These are phyloP conservation scores for Mormyrus proboscirostris DNA, from an alignment of 2,797 vertebrate genomes.

Conservation along the genomic window DNA sequence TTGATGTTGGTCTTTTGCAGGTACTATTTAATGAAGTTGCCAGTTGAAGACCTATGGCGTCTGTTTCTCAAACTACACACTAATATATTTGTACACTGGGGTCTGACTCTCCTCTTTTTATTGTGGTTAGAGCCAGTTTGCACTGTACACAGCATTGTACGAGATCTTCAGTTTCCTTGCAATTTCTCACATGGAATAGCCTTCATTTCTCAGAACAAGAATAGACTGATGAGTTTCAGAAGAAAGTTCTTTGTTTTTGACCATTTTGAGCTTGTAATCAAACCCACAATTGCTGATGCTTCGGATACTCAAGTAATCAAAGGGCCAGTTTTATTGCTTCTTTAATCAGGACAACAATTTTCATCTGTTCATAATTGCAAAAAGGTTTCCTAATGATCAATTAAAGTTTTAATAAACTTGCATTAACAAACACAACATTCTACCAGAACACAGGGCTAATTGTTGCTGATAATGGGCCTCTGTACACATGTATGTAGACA, in stretches of 20 bases:
- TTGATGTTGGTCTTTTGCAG: not conserved
- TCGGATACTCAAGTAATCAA: not conserved
- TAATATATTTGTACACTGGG: too few species aligned
- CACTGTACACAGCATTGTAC: not conserved
- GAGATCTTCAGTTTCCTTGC: not conserved
- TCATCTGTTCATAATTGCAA: not conserved
- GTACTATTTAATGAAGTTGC: not conserved
- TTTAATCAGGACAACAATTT: not conserved
- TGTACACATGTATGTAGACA: not conserved
- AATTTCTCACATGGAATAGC: not conserved
- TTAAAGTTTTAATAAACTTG: not conserved
- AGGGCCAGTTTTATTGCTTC: not conserved
- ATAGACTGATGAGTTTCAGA: too few species aligned
- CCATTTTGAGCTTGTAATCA: too few species aligned
- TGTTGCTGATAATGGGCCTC: not conserved
- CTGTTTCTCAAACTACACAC: too few species aligned
- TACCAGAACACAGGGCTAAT: not conserved
- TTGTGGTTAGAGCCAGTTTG: not conserved
- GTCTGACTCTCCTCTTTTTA: not conserved
- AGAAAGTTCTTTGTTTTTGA: too few species aligned
- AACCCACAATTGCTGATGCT: too few species aligned
- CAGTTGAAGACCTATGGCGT: not conserved
- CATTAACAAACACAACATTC: too few species aligned
- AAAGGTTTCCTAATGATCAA: not conserved
- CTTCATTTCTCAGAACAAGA: not conserved